Percentiles rank a stretch among this genome's conserved stretches.
These are phyloP conservation scores for Aspidoscelis tigris DNA, from an alignment of 2,113 vertebrate genomes.

Conservation along the genomic window DNA sequence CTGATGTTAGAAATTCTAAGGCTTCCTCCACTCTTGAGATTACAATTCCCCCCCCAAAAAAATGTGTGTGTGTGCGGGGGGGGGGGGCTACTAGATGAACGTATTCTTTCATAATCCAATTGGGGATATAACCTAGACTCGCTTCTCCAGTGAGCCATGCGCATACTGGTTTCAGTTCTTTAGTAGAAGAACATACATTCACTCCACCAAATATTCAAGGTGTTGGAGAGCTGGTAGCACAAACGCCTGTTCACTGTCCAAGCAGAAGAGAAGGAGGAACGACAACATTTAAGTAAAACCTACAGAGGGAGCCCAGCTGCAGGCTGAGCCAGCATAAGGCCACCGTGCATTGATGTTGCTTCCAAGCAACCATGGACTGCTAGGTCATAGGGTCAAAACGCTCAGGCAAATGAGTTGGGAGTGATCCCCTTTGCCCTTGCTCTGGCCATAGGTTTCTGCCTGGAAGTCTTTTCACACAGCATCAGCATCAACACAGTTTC, in stretches of 20 bases:
- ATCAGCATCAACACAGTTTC: constrained; percentile 73
- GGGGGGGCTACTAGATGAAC: too few species aligned
- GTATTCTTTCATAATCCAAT: neutral
- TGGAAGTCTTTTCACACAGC: constrained; percentile 55
- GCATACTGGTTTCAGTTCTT: neutral
- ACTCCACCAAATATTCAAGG: neutral
- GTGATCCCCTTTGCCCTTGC: neutral
- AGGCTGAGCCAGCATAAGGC: neutral
- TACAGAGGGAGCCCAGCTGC: constrained; percentile 6
- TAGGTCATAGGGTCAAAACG: constrained; percentile 18
- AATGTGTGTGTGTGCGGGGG: too few species aligned
- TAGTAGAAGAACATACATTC: neutral
- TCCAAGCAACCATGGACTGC: neutral
- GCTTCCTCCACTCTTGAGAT: too few species aligned
- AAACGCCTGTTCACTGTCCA: neutral
- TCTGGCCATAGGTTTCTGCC: constrained; percentile 66
- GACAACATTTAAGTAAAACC: neutral
- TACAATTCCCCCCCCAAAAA: neutral
- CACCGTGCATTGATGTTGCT: neutral
- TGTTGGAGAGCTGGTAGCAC: neutral
- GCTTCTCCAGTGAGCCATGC: neutral
- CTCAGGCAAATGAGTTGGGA: constrained; percentile 6
- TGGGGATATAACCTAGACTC: neutral
- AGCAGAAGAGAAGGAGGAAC: neutral
- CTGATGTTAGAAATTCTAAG: neutral